Evolutionary conservation across 2,113 vertebrate species (phyloP).

Genomic region (Reinhardtius hippoglossoides): DNA sequence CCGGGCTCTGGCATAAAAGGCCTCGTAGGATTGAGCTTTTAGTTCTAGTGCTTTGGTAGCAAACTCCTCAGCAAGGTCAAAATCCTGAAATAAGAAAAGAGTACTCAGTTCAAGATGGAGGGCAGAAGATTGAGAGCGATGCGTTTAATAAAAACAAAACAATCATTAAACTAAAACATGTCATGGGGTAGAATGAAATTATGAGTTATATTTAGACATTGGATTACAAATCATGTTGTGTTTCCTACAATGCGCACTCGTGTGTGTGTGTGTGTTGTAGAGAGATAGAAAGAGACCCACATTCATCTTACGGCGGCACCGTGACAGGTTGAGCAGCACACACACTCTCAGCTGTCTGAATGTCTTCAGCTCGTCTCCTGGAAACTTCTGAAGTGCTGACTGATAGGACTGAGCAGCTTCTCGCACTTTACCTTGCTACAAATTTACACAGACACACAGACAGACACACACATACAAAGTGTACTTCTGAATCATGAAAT

Average conservation of each 20-base stretch:
- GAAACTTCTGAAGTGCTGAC: constrained; percentile 97
- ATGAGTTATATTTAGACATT: neutral
- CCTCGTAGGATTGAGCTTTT: constrained; percentile 98
- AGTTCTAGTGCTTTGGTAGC: constrained; percentile 97
- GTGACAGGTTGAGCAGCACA: constrained; percentile 95
- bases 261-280: neutral
- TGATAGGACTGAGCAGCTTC: constrained; percentile 96
- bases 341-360: constrained; percentile 96
- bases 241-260: neutral
- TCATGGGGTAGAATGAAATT: neutral
- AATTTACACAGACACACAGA: constrained; percentile 16
- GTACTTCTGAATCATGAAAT: too few relatives aligned
- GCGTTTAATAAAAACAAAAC: neutral
- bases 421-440: constrained; percentile 94
- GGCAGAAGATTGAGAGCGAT: neutral
- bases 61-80: constrained; percentile 93
- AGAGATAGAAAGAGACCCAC: constrained; percentile 78
- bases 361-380: constrained; percentile 95
- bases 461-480: neutral
- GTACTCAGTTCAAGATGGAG: neutral
- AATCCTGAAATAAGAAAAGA: constrained; percentile 75
- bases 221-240: neutral
- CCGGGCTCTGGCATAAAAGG: constrained; percentile 87
- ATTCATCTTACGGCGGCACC: constrained; percentile 97
- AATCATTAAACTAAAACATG: neutral